A percentile compares a stretch with the other conserved stretches of the same genome.
Evolutionary conservation across 1,140 invertebrate genomes (phyloP).

Genomic region (Mya arenaria): DNA sequence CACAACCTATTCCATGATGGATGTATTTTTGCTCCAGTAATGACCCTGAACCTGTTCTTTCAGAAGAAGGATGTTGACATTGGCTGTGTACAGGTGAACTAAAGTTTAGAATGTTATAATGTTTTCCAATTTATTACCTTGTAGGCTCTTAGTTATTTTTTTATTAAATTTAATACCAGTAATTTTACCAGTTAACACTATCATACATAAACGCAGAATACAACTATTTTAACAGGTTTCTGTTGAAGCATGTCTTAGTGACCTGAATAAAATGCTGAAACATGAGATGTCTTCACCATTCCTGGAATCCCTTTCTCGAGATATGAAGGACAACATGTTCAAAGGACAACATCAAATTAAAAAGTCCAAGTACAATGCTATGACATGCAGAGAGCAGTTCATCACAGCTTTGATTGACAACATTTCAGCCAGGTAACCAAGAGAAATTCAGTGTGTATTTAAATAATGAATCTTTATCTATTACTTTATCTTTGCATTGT

Average conservation of each 20-base stretch:
- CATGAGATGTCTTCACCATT: neutral
- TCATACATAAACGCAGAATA: neutral
- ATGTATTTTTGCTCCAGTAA: slow-evolving; percentile 1
- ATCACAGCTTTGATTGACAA: slow-evolving; percentile 5
- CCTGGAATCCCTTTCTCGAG: neutral
- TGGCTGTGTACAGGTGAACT: neutral
- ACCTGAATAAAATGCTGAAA: slow-evolving; percentile 11
- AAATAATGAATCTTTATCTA: too few relatives aligned
- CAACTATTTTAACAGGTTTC: neutral
- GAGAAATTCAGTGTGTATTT: neutral
- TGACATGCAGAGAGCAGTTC: slow-evolving; percentile 10
- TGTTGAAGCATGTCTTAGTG: neutral
- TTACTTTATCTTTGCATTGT: too few relatives aligned
- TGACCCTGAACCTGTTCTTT: slow-evolving; percentile 28
- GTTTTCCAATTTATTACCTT: too few relatives aligned
- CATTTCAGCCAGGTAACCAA: neutral
- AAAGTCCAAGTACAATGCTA: slow-evolving; percentile 7
- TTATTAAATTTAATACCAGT: too few relatives aligned
- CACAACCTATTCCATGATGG: slow-evolving; percentile 30
- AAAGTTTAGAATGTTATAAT: neutral
- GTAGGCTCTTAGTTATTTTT: too few relatives aligned
- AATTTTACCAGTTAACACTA: too few relatives aligned
- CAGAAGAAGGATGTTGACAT: slow-evolving; percentile 30
- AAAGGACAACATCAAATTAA: slow-evolving; percentile 16
- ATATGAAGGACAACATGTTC: slow-evolving; percentile 1